phyloP scores from a whole-genome alignment of 2,797 vertebrate species.

The Cyclopterus lumpus region DNA sequence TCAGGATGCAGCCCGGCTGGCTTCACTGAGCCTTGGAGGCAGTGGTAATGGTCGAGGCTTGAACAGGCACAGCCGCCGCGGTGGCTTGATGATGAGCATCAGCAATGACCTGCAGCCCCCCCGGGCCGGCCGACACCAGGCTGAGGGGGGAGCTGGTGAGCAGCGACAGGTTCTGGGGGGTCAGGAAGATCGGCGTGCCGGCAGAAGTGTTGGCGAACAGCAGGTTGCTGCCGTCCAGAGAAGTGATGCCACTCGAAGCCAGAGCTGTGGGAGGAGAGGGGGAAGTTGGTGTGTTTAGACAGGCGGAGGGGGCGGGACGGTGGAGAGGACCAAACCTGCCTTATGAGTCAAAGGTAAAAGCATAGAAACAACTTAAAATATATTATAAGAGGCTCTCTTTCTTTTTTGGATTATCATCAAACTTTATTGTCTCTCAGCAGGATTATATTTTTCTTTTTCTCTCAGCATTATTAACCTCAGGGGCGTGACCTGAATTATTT shows the following conservation, averaged over 20 bases:
- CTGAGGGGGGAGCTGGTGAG: constrained; percentile 99
- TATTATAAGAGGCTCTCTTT: not conserved
- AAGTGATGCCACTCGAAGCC: constrained; percentile 95
- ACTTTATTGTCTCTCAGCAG: not conserved
- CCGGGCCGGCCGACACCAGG: constrained; percentile 92
- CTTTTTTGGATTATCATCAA: not conserved
- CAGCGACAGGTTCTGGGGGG: constrained; percentile 98
- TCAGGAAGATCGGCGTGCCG: constrained; percentile 95
- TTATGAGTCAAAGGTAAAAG: not conserved
- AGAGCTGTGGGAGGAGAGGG: constrained; percentile 84
- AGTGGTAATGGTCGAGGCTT: constrained; percentile 94
- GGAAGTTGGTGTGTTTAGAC: not conserved
- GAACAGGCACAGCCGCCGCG: constrained; percentile 85
- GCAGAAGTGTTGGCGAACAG: constrained; percentile 92
- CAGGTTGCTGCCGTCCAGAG: constrained; percentile 95
- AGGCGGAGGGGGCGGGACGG: not conserved
- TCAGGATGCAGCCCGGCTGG: constrained; percentile 53
- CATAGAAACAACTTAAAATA: not conserved
- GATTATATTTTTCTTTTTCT: constrained; percentile 17
- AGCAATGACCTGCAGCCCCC: constrained; percentile 90
- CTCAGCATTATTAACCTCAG: constrained; percentile 20
- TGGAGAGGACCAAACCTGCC: not conserved
- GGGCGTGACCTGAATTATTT: constrained; percentile 19
- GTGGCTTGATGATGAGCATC: constrained; percentile 92
- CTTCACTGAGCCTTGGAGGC: constrained; percentile 99